Evolutionary conservation across 2,888 invertebrate species (phyloP), one percentile per base, ranked within the genome.

Genomic region (Papilio demoleus): DNA sequence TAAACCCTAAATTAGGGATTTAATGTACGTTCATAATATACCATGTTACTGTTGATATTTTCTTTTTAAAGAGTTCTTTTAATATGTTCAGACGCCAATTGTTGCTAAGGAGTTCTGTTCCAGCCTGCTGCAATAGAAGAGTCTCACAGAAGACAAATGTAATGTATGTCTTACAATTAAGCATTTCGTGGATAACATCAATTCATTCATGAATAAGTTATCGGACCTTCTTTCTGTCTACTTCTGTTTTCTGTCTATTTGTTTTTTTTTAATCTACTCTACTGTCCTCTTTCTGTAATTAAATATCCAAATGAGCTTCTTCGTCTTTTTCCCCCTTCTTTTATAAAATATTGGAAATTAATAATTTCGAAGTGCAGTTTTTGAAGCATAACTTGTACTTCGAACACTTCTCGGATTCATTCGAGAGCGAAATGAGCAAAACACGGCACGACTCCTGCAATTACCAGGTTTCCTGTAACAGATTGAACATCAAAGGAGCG

Each of bases 401-500:
- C 31, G 53, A 53, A 38, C 72, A 70, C 45, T 66, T 65, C 67
- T 68, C 34, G 17, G 19, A 66, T 69, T 63, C 68, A 70, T 71
- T 70, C 64, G 61, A 66, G 70, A 74, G 72, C 70, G 74, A 74
- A 77, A 80, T 81, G 73, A 76, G 75, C 75, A 75, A 76, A 78
- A 77, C 78, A 76, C 76, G 74, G 79, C 77, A 76, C 79, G 79
- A 79, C 78, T 75, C 75, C 77, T 81, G 86, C 83, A 90, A 90
- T 90, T 87, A 90, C 85, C 76, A 80, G 85, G 85, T 85, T 86
- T 88, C 82, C 80, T 77, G 87, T 87, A 85, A 85, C 88, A 88
- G 88, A 90, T 90, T 90, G 88, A 88, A 92, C 90, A 90, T 92
- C 91, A 92, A 92, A 92, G 88, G 79, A 76, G 79, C 78, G 80